These are phyloP conservation scores for Lacerta agilis DNA, from an alignment of 2,797 vertebrate genomes.

Conservation along the genomic window DNA sequence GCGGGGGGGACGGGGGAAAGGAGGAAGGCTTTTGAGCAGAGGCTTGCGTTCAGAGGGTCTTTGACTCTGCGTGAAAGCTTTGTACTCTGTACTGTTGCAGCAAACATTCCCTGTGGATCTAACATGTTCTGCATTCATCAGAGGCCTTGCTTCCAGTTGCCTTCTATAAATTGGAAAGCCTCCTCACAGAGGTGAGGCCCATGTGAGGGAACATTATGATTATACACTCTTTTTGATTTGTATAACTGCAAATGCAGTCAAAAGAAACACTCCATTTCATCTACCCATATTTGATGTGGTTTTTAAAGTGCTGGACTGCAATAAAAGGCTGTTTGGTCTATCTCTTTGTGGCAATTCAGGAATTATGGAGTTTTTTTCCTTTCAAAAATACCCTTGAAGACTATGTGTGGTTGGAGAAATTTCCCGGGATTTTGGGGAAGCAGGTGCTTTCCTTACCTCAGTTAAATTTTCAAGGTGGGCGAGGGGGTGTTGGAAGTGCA, in stretches of 20 bases:
- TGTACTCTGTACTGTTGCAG: conserved; percentile 4
- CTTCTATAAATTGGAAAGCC: not conserved
- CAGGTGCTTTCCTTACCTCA: too few species aligned
- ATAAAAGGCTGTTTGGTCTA: too few species aligned
- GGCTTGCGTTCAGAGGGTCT: conserved; percentile 42
- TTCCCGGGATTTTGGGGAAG: too few species aligned
- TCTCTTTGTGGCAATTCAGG: too few species aligned
- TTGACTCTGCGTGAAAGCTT: conserved; percentile 8
- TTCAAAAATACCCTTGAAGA: too few species aligned
- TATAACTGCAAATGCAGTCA: not conserved
- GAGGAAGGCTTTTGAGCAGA: conserved; percentile 9
- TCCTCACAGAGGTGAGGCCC: not conserved
- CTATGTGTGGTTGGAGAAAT: too few species aligned
- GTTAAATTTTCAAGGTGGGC: too few species aligned
- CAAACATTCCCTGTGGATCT: not conserved
- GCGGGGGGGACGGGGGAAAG: conserved; percentile 5
- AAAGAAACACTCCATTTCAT: conserved; percentile 22
- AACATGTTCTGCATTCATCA: conserved; percentile 19
- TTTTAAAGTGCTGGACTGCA: not conserved
- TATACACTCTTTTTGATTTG: not conserved
- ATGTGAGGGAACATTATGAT: not conserved
- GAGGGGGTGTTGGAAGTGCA: too few species aligned
- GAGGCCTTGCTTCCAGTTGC: not conserved
- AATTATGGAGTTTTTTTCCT: too few species aligned
- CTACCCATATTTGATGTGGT: not conserved